These are phyloP conservation scores for Sarcophaga peregrina DNA, from an alignment of 1,140 invertebrate species.

Conservation along the genomic window DNA sequence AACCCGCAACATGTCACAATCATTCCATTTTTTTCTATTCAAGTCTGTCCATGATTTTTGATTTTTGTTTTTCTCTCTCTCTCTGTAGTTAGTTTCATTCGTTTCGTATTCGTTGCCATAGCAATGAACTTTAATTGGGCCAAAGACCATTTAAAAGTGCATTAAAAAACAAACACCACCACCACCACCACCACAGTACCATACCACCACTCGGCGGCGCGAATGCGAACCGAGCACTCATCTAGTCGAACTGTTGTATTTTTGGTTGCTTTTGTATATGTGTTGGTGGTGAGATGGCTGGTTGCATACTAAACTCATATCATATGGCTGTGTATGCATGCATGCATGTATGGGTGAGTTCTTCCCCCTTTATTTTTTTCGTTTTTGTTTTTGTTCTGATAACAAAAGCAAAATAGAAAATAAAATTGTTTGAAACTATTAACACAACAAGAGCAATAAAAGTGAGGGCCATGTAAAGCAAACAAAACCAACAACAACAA, in stretches of 20 bases:
- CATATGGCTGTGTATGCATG: too few species aligned
- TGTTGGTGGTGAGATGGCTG: background rate
- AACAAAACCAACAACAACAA: background rate
- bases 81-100: background rate
- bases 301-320: background rate
- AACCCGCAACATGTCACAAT: conserved; percentile 6
- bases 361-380: background rate
- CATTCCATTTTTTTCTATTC: background rate
- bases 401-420: background rate
- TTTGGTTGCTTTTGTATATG: background rate
- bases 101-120: conserved; percentile 33
- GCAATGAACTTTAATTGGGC: conserved; percentile 41
- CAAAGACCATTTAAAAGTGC: conserved; percentile 42
- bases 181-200: background rate
- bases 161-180: conserved; percentile 17
- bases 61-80: too few species aligned
- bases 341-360: conserved; percentile 3
- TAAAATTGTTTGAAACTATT: conserved; percentile 11
- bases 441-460: conserved; percentile 27
- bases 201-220: background rate
- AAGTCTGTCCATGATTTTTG: too few species aligned
- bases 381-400: background rate
- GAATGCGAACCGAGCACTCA: background rate
- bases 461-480: conserved; percentile 27
- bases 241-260: background rate